Conservation (phyloP, 2,888 invertebrate species). For the Dione vanillae region DNA sequence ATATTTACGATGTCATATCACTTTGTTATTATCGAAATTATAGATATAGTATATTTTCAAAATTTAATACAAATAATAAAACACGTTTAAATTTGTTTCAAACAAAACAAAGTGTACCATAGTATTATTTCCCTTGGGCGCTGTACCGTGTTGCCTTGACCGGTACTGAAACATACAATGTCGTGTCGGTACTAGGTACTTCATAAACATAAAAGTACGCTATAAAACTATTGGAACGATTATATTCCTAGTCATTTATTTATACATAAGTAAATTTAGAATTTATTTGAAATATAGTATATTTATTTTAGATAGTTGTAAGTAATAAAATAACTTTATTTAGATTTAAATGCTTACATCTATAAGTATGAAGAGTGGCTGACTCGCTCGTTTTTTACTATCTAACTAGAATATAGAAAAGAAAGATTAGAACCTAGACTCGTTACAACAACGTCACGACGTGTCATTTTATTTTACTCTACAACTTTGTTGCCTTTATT, state of each 20-base stretch:
- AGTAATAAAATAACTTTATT: too few relatives aligned
- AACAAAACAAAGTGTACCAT: conserved; percentile 7
- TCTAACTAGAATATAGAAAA: too few relatives aligned
- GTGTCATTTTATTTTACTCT: not conserved
- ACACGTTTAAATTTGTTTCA: conserved; percentile 14
- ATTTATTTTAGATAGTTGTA: too few relatives aligned
- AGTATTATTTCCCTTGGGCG: conserved; percentile 30
- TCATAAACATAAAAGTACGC: not conserved
- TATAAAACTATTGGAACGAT: conserved; percentile 17
- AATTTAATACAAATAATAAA: not conserved
- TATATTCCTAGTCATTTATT: conserved; percentile 6
- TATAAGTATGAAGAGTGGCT: too few relatives aligned
- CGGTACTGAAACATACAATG: conserved; percentile 28
- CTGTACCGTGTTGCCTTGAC: conserved; percentile 31
- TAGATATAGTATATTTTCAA: too few relatives aligned
- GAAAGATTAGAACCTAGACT: not conserved
- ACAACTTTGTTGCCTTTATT: not conserved
- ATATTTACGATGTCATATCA: too few relatives aligned
- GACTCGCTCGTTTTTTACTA: too few relatives aligned
- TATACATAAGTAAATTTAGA: not conserved
- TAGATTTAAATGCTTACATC: too few relatives aligned
- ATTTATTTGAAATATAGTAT: not conserved
- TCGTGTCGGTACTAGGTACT: conserved; percentile 1
- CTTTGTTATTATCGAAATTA: too few relatives aligned
- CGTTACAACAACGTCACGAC: not conserved